Percentiles rank a stretch among this genome's conserved stretches.
Conservation (phyloP, 2,113 vertebrate species). For the Oncorhynchus kisutch region DNA sequence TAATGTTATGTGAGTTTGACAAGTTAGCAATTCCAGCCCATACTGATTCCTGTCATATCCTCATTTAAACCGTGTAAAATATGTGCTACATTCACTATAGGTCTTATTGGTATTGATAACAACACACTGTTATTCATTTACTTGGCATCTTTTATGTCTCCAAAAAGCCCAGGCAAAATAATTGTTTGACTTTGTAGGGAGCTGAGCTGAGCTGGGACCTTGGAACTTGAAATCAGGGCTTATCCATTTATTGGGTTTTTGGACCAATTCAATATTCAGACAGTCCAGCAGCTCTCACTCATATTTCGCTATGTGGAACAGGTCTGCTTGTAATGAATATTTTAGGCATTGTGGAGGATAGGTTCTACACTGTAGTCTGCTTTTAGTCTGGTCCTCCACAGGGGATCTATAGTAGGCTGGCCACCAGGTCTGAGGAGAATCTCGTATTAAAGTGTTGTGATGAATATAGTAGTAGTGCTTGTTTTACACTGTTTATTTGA, state of each 20-base stretch:
- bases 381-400: conserved; percentile 12
- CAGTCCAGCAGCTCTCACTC: conserved; percentile 48
- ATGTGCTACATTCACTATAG: background rate
- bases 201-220: conserved; percentile 38
- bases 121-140: background rate
- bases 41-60: no score
- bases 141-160: conserved; percentile 24
- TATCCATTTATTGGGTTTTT: conserved; percentile 47
- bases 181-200: conserved; percentile 37
- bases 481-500: background rate
- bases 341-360: conserved; percentile 35
- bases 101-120: conserved; percentile 40
- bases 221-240: conserved; percentile 34
- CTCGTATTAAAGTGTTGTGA: background rate
- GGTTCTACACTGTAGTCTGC: conserved; percentile 43
- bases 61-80: background rate
- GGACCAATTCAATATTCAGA: conserved; percentile 57
- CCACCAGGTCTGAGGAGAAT: conserved; percentile 44
- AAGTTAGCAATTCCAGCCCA: background rate
- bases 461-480: background rate
- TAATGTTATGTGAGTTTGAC: conserved; percentile 5
- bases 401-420: conserved; percentile 21
- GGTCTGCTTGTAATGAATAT: conserved; percentile 65
- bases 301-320: conserved; percentile 68
- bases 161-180: conserved; percentile 34